Evolutionary conservation across 2,888 invertebrate species (phyloP).

Genomic region (Chrysolina haemoptera): DNA sequence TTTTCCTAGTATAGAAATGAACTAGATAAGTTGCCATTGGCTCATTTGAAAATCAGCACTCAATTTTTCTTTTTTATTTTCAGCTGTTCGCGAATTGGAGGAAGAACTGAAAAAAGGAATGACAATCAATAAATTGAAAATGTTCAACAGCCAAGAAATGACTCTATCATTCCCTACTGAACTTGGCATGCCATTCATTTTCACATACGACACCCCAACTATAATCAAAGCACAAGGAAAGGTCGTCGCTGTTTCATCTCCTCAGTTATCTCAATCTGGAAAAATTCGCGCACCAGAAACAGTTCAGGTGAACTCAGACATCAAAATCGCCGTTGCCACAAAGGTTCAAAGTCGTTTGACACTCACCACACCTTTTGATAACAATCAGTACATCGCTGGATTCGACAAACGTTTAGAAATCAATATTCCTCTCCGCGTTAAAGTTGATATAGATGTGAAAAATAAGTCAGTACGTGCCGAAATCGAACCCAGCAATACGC

Average conservation of each 20-base stretch:
- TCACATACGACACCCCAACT: conserved; percentile 75
- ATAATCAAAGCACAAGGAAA: conserved; percentile 73
- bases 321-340: conserved; percentile 72
- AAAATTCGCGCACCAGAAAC: conserved; percentile 63
- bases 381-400: conserved; percentile 74
- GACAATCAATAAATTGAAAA: conserved; percentile 75
- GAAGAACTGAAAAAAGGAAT: conserved; percentile 70
- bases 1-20: no score
- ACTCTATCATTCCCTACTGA: conserved; percentile 80
- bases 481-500: conserved; percentile 71
- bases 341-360: conserved; percentile 76
- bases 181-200: conserved; percentile 80
- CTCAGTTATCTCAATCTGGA: conserved; percentile 60
- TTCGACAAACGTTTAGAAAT: conserved; percentile 75
- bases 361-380: conserved; percentile 77
- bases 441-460: conserved; percentile 71
- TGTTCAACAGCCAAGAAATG: conserved; percentile 74
- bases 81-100: conserved; percentile 67
- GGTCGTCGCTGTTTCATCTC: conserved; percentile 69
- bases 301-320: conserved; percentile 69
- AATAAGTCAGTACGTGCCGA: conserved; percentile 70
- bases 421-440: conserved; percentile 72
- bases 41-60: no score
- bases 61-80: conserved; percentile 3
- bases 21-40: no score